These are phyloP conservation scores for Erebia epiphron DNA, from an alignment of 2,888 invertebrate genomes.

Conservation along the genomic window DNA sequence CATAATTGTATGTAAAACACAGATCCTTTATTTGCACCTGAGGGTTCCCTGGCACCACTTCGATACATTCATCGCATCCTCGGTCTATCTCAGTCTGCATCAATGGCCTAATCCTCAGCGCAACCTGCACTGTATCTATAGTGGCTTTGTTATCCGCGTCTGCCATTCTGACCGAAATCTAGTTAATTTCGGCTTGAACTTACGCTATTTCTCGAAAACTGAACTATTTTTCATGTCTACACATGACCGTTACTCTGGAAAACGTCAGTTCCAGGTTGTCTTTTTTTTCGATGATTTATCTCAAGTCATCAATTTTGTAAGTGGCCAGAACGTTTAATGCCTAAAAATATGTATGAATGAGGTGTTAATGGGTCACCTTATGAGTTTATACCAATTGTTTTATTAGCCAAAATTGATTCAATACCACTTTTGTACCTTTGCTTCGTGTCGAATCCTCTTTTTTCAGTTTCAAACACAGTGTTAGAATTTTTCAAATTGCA, in stretches of 20 bases:
- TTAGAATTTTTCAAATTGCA: no score
- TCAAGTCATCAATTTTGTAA: neutral
- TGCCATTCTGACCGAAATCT: conserved; percentile 57
- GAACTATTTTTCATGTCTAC: conserved; percentile 37
- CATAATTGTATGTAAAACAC: conserved; percentile 92
- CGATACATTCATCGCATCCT: conserved; percentile 89
- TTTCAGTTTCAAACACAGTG: no score
- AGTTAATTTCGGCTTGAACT: conserved; percentile 18
- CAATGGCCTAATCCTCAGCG: conserved; percentile 91
- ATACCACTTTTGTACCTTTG: no score
- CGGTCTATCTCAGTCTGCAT: conserved; percentile 87
- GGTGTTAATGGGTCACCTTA: no score
- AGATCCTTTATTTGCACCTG: conserved; percentile 89
- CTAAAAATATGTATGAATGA: conserved; percentile 4
- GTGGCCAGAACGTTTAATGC: conserved; percentile 20
- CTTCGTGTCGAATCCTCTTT: no score
- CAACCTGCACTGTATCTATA: conserved; percentile 88
- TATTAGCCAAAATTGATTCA: no score
- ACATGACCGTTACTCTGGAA: conserved; percentile 38
- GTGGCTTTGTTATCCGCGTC: conserved; percentile 62
- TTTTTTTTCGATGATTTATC: conserved; percentile 31
- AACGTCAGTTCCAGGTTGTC: conserved; percentile 41
- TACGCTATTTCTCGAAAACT: conserved; percentile 14
- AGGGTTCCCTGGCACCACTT: conserved; percentile 84
- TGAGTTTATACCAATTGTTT: no score